phyloP scores from a whole-genome alignment of 2,888 invertebrate genomes.

The Meghimatium bilineatum region DNA sequence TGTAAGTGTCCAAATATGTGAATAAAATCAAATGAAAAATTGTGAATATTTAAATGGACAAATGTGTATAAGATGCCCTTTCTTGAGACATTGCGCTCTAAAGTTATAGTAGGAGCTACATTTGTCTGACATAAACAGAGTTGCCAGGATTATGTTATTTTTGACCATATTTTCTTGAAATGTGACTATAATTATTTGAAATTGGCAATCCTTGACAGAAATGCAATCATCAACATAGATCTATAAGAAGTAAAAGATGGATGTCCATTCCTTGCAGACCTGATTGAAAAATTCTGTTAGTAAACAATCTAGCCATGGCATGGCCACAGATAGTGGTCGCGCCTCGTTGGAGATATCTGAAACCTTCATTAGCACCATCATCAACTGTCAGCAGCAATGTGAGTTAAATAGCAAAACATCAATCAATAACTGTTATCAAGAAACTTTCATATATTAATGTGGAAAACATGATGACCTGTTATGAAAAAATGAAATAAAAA shows the following conservation, averaged over 20 bases:
- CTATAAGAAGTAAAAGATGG: not conserved
- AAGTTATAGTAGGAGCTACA: too few relatives aligned
- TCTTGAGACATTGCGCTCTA: too few relatives aligned
- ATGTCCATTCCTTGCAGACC: conserved; percentile 57
- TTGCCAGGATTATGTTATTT: too few relatives aligned
- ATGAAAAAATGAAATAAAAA: not conserved
- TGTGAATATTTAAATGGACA: too few relatives aligned
- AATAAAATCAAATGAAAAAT: too few relatives aligned
- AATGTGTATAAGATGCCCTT: too few relatives aligned
- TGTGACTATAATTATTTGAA: not conserved
- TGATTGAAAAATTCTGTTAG: conserved; percentile 80
- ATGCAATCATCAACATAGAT: not conserved
- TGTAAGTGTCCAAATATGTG: too few relatives aligned
- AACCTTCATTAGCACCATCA: conserved; percentile 85
- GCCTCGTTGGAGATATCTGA: conserved; percentile 91
- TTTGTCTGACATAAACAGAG: too few relatives aligned
- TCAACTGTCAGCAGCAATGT: conserved; percentile 60
- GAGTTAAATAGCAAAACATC: not conserved
- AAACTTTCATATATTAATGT: not conserved
- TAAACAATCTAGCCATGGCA: conserved; percentile 88
- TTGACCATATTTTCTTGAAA: too few relatives aligned
- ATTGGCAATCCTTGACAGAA: not conserved
- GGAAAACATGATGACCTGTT: too few relatives aligned
- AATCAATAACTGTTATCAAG: not conserved
- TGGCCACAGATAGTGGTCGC: conserved; percentile 88